Base-by-base conservation (phyloP, 2,888 invertebrate genomes). In the Tenthredo livida region DNA sequence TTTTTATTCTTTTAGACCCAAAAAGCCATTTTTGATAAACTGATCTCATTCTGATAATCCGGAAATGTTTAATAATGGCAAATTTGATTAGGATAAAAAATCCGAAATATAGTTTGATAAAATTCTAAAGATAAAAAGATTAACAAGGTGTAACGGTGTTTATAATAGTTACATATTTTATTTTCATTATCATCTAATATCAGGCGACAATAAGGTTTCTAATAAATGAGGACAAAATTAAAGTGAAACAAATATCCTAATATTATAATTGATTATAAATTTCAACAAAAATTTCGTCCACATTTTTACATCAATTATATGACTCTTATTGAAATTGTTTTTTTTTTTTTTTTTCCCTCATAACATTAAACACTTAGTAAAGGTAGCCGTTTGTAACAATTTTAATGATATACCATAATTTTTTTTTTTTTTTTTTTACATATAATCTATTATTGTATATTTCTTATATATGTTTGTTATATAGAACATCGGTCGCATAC, bases 101-200 rank as follows among this genome's bases (percentile, higher is more conserved):
- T 33, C 29, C 54, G 9, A 33, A n/a, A 77, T 33, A 9, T 77
- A 17, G 50, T 54, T 15, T 54, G 50, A 50, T 29, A 67, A 67
- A 33, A 67, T 9, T 67, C 33, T 61, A 15, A 61, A 80, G 50
- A 80, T 80, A 33, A 61, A 61, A 80, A 80, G 40, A 80, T 61
- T 40, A 80, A 80, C 80, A 80, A 61, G 40, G 40, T 80, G 80
- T 80, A 80, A 80, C 80, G 40, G 80, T 80, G 86, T 89, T 90
- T 90, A 90, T 91, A 92, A 91, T 91, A 91, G 91, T 91, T 89
- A 91, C 90, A 91, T 91, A 91, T 89, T 92, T 92, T 92, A 92
- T 92, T 91, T 91, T 87, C 80, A 37, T 40, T 61, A 80, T 80
- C 40, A 61, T 61, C 58, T 80, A 61, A n/a, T 80, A 80, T 80